Evolutionary conservation across 2,113 vertebrate species (phyloP).

Genomic region (Parus major): DNA sequence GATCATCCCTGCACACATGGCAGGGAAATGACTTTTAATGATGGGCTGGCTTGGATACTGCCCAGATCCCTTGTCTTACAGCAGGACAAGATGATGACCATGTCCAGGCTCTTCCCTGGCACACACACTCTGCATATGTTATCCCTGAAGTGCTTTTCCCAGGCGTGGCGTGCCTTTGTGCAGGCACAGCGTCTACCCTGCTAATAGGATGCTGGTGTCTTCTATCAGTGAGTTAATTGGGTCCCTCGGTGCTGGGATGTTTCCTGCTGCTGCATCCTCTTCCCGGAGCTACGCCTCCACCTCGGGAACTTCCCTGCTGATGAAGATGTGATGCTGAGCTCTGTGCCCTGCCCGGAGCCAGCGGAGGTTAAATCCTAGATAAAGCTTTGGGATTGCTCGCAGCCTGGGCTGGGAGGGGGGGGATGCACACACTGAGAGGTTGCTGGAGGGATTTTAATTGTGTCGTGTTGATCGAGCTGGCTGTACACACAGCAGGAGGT

Average conservation of each 20-base stretch:
- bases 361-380: neutral
- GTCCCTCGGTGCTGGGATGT: neutral
- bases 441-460: neutral
- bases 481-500: neutral
- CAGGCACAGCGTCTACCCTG: neutral
- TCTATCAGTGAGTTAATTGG: neutral
- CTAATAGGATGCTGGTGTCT: neutral
- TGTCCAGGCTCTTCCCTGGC: neutral
- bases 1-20: accelerated
- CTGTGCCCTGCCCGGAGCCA: neutral
- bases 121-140: neutral
- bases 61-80: neutral
- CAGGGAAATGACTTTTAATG: neutral
- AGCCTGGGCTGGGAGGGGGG: neutral
- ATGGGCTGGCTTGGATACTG: neutral
- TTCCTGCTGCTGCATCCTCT: slow-evolving; percentile 32
- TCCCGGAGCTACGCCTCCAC: neutral
- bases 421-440: neutral
- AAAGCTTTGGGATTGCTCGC: neutral
- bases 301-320: neutral
- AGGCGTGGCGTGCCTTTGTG: neutral
- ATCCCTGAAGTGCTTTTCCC: neutral
- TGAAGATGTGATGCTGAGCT: neutral
- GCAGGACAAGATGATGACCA: neutral
- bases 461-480: neutral